phyloP scores from a whole-genome alignment of 2,888 invertebrate species.

The Bellardia pandia region DNA sequence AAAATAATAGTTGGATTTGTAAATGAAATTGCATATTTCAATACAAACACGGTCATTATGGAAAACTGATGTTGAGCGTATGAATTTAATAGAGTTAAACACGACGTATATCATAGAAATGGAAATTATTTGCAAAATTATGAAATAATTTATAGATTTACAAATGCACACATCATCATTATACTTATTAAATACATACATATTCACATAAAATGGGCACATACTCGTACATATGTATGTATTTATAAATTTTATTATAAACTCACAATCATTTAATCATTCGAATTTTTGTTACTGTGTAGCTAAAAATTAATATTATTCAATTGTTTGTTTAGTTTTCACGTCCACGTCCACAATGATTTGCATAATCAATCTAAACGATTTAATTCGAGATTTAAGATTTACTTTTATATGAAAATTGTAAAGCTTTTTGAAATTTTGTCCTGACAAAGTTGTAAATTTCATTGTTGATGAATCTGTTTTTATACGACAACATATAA shows the following conservation, averaged over 20 bases:
- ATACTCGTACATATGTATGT: background rate
- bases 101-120: background rate
- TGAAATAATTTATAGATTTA: conserved; percentile 27
- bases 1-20: background rate
- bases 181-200: conserved; percentile 2
- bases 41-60: background rate
- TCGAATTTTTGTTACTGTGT: conserved; percentile 3
- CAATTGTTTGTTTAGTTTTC: conserved; percentile 31
- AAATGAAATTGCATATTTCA: conserved; percentile 11
- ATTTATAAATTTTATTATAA: background rate
- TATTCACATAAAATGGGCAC: background rate
- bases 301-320: conserved; percentile 27
- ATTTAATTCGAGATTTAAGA: conserved; percentile 33
- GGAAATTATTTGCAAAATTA: conserved; percentile 24
- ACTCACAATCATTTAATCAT: conserved; percentile 7
- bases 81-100: conserved; percentile 35
- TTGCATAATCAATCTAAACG: conserved; percentile 52
- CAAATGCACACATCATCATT: conserved; percentile 8
- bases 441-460: background rate
- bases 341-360: conserved; percentile 21
- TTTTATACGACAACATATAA: background rate
- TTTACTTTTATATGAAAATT: background rate
- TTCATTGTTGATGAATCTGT: background rate
- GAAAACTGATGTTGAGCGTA: background rate
- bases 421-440: background rate